phyloP scores from a whole-genome alignment of 2,113 vertebrate species.

The Eulacestoma nigropectus region DNA sequence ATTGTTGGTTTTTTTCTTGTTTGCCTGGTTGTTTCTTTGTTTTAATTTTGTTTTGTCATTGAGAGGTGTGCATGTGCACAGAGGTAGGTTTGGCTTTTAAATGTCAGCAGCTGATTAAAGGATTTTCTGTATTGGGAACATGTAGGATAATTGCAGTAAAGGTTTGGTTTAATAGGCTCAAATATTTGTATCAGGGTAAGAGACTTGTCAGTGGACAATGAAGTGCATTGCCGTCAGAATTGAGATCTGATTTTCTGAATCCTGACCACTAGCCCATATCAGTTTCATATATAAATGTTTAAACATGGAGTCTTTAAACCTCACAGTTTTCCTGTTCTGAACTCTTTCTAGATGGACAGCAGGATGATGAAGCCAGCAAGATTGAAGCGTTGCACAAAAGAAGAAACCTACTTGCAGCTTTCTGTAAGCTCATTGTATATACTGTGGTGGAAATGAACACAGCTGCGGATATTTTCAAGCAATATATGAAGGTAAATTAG shows the following conservation, averaged over 20 bases:
- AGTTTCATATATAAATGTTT: not conserved
- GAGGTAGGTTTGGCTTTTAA: not conserved
- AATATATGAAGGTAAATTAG: slow-evolving; percentile 94
- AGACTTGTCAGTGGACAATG: not conserved
- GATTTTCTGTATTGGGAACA: not conserved
- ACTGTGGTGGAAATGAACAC: slow-evolving; percentile 98
- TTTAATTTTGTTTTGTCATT: not conserved
- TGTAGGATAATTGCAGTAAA: not conserved
- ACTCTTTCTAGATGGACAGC: slow-evolving; percentile 86
- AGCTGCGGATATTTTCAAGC: slow-evolving; percentile 97
- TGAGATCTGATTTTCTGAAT: not conserved
- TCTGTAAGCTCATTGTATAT: slow-evolving; percentile 98
- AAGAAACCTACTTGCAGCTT: slow-evolving; percentile 95
- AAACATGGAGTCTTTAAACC: not conserved
- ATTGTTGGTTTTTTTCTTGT: not conserved
- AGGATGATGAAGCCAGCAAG: slow-evolving; percentile 97
- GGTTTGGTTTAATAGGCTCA: not conserved
- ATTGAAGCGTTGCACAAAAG: slow-evolving; percentile 98
- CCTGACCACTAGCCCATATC: not conserved
- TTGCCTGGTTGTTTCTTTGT: not conserved
- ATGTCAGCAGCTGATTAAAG: not conserved
- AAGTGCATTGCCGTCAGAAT: not conserved
- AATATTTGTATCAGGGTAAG: not conserved
- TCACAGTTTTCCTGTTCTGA: not conserved
- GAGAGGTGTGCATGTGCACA: not conserved